Percentiles rank a stretch among this genome's conserved stretches.
Conservation (phyloP, 30 jellyfish, hydroid and myxozoan genomes). For the Chrysaora quinquecirrha region DNA sequence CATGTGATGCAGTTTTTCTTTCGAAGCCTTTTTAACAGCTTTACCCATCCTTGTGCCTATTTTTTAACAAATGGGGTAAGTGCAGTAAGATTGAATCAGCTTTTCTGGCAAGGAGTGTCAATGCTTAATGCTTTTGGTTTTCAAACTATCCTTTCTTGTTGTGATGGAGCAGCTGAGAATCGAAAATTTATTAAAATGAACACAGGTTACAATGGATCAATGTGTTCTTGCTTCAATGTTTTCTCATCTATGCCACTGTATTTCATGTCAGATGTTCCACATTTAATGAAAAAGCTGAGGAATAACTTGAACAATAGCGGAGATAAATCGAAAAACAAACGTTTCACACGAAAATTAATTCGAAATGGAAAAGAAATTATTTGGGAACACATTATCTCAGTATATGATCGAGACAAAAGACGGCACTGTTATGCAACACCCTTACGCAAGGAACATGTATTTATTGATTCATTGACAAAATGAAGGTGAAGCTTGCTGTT, state of each 20-base stretch:
- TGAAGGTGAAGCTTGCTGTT: conserved; percentile 14
- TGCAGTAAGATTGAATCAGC: neutral
- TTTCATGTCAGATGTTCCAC: conserved; percentile 19
- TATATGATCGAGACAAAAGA: neutral
- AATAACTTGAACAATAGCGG: conserved; percentile 8
- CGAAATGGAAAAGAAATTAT: neutral
- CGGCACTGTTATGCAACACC: neutral
- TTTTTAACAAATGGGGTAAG: conserved; percentile 11
- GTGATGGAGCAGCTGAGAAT: conserved; percentile 17
- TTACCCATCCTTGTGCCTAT: conserved; percentile 9
- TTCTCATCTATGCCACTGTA: neutral
- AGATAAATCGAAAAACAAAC: neutral
- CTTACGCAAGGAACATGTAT: neutral
- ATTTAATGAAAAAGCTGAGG: conserved; percentile 8
- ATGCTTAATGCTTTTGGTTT: conserved; percentile 3
- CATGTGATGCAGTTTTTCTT: conserved; percentile 13
- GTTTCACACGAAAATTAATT: neutral
- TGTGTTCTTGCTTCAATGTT: neutral
- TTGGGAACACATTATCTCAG: neutral
- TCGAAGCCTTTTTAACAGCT: neutral
- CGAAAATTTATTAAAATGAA: conserved; percentile 1
- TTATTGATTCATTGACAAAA: neutral
- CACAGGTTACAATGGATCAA: neutral
- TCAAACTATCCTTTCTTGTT: neutral
- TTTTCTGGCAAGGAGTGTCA: conserved; percentile 21